A percentile compares a stretch with the other conserved stretches of the same genome.
Evolutionary conservation across 2,888 invertebrate species (phyloP).

Genomic region (Cephus pygmeus): DNA sequence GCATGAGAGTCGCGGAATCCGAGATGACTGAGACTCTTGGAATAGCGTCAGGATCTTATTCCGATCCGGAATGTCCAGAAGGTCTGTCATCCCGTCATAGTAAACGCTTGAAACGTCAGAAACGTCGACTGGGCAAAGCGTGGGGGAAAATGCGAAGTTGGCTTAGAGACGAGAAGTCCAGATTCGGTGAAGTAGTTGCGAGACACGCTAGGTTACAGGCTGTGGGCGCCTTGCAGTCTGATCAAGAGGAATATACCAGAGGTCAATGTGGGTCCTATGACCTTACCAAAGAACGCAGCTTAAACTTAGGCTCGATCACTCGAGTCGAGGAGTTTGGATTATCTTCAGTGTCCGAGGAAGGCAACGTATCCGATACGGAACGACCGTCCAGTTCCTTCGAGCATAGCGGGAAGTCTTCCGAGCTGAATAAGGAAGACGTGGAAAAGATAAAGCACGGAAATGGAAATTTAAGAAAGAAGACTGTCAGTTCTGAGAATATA

Average conservation of each 20-base stretch:
- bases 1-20: constrained; percentile 4
- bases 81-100: constrained; percentile 5
- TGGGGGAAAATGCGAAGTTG: constrained; percentile 58
- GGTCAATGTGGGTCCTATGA: constrained; percentile 53
- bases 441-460: constrained; percentile 24
- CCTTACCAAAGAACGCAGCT: constrained; percentile 44
- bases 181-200: constrained; percentile 53
- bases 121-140: constrained; percentile 46
- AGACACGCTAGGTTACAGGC: constrained; percentile 56
- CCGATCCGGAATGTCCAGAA: constrained; percentile 46
- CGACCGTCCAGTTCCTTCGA: not conserved
- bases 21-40: not conserved
- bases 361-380: constrained; percentile 31
- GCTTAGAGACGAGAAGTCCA: constrained; percentile 55
- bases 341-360: constrained; percentile 43
- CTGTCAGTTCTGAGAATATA: constrained; percentile 46
- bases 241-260: constrained; percentile 24
- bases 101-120: constrained; percentile 15
- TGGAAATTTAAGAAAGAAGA: constrained; percentile 32
- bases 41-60: constrained; percentile 19
- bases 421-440: constrained; percentile 19
- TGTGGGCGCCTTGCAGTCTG: constrained; percentile 42
- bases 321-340: constrained; percentile 54
- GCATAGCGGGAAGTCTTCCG: constrained; percentile 34
- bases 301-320: constrained; percentile 43